Evolutionary conservation across 2,113 vertebrate species (phyloP).

Genomic region (Amblyopsis rosae): DNA sequence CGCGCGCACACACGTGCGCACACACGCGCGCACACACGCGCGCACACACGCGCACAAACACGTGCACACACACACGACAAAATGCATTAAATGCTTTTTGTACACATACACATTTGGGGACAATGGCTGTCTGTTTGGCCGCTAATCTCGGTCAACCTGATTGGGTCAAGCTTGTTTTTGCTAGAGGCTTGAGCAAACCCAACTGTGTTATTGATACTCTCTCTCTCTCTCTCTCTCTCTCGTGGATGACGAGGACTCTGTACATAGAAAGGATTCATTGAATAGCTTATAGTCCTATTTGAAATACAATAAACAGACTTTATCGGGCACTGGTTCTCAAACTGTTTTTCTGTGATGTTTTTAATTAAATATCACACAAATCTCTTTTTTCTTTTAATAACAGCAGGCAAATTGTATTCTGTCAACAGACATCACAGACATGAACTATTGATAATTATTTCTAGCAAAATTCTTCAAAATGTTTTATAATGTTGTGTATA

Average conservation of each 20-base stretch:
- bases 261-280: slow-evolving; percentile 86
- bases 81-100: background rate
- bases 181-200: slow-evolving; percentile 63
- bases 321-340: slow-evolving; percentile 90
- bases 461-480: no score
- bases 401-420: no score
- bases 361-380: no score
- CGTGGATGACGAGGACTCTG: slow-evolving; percentile 69
- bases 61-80: background rate
- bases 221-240: slow-evolving; percentile 4
- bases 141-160: slow-evolving; percentile 45
- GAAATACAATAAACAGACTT: slow-evolving; percentile 91
- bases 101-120: slow-evolving; percentile 10
- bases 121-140: slow-evolving; percentile 42
- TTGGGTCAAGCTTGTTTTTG: slow-evolving; percentile 64
- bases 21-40: no score
- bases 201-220: slow-evolving; percentile 74
- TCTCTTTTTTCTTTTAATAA: background rate
- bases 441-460: no score
- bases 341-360: no score
- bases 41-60: no score
- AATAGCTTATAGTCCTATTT: slow-evolving; percentile 90
- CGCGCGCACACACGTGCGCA: no score
- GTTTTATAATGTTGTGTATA: no score
- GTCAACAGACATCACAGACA: no score